Base-by-base conservation (phyloP, 2,797 vertebrate species). In the Catostomus latipinnis region DNA sequence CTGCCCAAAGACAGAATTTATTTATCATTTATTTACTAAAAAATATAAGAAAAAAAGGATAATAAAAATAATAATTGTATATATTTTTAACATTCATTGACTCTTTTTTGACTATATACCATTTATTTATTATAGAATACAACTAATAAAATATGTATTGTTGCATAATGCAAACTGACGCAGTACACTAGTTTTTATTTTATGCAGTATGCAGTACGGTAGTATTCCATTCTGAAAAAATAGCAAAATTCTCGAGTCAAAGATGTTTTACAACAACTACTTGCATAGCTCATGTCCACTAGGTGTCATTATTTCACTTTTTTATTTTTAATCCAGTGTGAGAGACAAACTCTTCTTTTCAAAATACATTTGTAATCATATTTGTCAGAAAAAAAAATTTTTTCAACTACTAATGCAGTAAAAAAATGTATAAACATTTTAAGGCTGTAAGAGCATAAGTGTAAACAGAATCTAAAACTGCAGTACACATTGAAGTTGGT, bases 291-390 rank as follows among this genome's bases (percentile, higher is more conserved):
- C 57, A 63, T 50, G 43, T 12, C 65, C 66, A 54, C 65, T 75
- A 69, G 75, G 48, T 77, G 75, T 61, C 75, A 61, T 77, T 52
- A 50, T 77, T 18, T 60, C 34, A 34, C 34, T 34, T 34, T 34
- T 34, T 34, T 34, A 3, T 34, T 34, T 34, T 34, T 34, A 3
- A 3, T 34, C 4, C 16, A 57, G 12, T 68, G 8, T 49, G 7
- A 65, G 58, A 34, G 0, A 49, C 53, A 76, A 5, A 11, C 4
- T 34, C 52, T 45, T 56, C 52, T 71, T 46, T 56, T 18, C 10
- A 75, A n/a, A 65, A 13, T 66, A 1, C 7, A 34, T 58, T 48
- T 57, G 8, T 52, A 54, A 1, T 5, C 6, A 13, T 11, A 54
- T 43, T 14, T 22, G 7, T 56, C 53, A 11, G 6, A 76, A 49